phyloP scores from a whole-genome alignment of 1,140 invertebrate genomes.

The Macrosteles quadrilineatus region DNA sequence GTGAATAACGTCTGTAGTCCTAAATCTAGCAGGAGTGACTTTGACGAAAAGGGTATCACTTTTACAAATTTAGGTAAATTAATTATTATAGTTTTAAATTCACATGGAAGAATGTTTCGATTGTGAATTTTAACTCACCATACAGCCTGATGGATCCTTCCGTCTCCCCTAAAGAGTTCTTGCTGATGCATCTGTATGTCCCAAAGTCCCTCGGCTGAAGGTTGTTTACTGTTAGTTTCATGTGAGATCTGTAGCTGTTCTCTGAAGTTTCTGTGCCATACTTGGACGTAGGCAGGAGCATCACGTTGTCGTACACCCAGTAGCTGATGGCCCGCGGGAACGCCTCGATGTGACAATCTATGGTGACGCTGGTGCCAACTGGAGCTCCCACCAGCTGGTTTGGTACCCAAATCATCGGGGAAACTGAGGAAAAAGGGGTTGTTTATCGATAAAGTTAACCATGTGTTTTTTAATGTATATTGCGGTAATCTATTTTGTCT shows the following conservation, averaged over 20 bases:
- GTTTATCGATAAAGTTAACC: too few species aligned
- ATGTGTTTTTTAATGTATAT: too few species aligned
- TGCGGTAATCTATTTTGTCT: too few species aligned
- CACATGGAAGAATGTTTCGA: too few species aligned
- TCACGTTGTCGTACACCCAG: conserved; percentile 85
- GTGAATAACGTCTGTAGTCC: too few species aligned
- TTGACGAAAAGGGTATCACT: too few species aligned
- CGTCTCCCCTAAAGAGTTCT: conserved; percentile 92
- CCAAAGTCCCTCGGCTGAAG: conserved; percentile 77
- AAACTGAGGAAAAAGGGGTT: conserved; percentile 69
- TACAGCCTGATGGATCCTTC: conserved; percentile 89
- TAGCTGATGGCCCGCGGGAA: conserved; percentile 89
- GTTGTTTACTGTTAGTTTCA: conserved; percentile 82
- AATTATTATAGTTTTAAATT: too few species aligned
- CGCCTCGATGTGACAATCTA: conserved; percentile 93
- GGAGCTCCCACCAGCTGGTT: conserved; percentile 90
- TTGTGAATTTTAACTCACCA: conserved; percentile 79
- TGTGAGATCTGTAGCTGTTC: conserved; percentile 80
- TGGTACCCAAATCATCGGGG: conserved; percentile 89
- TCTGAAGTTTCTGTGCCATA: conserved; percentile 74
- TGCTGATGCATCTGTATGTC: conserved; percentile 85
- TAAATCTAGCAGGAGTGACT: too few species aligned
- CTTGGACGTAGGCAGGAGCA: conserved; percentile 81
- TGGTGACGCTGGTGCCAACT: conserved; percentile 82
- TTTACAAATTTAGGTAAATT: too few species aligned